These are phyloP conservation scores for Herpailurus yagouaroundi DNA, from an alignment of 2,113 vertebrate species.

Conservation along the genomic window DNA sequence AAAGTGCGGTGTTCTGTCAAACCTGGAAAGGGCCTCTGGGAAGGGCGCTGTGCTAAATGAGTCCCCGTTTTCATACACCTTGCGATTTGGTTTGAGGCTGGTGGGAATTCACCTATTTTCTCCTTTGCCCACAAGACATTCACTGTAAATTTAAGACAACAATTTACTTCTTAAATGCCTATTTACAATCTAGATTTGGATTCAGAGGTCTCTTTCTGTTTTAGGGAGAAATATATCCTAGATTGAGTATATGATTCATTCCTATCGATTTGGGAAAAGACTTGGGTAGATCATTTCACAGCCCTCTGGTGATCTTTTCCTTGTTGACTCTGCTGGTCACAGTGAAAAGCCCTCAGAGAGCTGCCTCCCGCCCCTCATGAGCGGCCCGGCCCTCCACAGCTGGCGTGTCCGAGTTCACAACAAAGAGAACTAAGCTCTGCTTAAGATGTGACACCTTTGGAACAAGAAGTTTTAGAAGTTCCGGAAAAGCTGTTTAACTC, in stretches of 20 bases:
- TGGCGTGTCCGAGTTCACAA: background rate
- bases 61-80: background rate
- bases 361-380: background rate
- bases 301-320: background rate
- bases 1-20: background rate
- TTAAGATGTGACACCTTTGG: background rate
- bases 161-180: slow-evolving; percentile 54
- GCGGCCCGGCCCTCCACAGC: background rate
- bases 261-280: background rate
- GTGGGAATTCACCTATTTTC: background rate
- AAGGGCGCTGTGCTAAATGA: background rate
- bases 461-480: slow-evolving; percentile 4
- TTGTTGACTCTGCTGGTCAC: background rate
- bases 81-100: background rate
- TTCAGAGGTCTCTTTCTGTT: slow-evolving; percentile 18
- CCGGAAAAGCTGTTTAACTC: slow-evolving; percentile 51
- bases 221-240: slow-evolving; percentile 23
- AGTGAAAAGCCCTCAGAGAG: background rate
- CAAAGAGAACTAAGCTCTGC: background rate
- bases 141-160: slow-evolving; percentile 50
- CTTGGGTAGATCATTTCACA: background rate
- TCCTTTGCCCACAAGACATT: slow-evolving; percentile 54
- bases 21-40: background rate
- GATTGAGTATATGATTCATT: background rate
- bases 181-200: slow-evolving; percentile 25